Conservation (phyloP, 30 jellyfish, hydroid and myxozoan genomes). For the Turritopsis rubra region DNA sequence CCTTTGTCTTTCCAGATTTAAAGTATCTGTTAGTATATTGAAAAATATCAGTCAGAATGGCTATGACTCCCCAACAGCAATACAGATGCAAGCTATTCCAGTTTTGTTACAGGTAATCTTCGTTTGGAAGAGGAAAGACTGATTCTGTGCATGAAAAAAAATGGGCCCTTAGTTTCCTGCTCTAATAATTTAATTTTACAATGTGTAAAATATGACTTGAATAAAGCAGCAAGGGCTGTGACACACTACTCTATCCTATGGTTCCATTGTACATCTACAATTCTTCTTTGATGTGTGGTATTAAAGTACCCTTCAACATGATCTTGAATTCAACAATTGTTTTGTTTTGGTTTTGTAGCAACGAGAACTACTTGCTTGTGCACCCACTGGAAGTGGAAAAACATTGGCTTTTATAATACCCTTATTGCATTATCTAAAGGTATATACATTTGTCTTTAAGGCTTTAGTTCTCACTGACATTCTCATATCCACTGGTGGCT, state of each 20-base stretch:
- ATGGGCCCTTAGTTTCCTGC: background rate
- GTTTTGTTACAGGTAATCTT: constrained; percentile 55
- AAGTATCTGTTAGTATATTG: constrained; percentile 27
- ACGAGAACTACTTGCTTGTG: constrained; percentile 88
- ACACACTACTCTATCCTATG: no score
- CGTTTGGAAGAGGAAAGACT: background rate
- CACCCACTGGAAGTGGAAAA: constrained; percentile 99
- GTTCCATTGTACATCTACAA: no score
- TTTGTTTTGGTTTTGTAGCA: constrained; percentile 30
- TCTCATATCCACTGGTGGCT: no score
- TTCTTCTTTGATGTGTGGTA: no score
- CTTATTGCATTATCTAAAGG: constrained; percentile 58
- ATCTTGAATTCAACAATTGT: background rate
- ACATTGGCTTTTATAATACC: constrained; percentile 91
- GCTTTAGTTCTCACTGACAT: background rate
- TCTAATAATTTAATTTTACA: no score
- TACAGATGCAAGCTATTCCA: constrained; percentile 95
- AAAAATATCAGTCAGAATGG: constrained; percentile 50
- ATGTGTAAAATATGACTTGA: no score
- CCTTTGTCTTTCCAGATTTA: constrained; percentile 35
- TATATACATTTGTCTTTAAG: constrained; percentile 8
- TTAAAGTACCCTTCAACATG: background rate
- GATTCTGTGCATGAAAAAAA: no score
- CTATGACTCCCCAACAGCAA: constrained; percentile 72
- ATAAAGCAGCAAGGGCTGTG: no score